A percentile compares a stretch with the other conserved stretches of the same genome.
Conservation (phyloP, 2,888 invertebrate species). For the Clostera curtula region DNA sequence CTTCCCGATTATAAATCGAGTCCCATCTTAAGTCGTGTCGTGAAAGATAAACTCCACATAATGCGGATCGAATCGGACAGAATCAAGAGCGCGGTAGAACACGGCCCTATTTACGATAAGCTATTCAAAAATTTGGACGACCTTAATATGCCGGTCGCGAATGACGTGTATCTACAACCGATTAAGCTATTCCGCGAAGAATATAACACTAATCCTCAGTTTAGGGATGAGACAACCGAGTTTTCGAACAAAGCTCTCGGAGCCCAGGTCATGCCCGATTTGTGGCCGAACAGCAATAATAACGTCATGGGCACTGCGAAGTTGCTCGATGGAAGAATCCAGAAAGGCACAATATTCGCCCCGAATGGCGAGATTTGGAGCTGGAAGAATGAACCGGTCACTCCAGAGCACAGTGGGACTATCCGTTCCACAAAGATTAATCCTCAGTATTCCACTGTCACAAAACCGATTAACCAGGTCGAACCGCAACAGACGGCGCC, state of each 20-base stretch:
- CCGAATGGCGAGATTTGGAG: constrained; percentile 72
- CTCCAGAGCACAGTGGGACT: constrained; percentile 61
- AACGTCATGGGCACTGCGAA: constrained; percentile 59
- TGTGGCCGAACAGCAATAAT: constrained; percentile 57
- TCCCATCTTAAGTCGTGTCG: constrained; percentile 59
- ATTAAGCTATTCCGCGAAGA: constrained; percentile 73
- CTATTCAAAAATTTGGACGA: constrained; percentile 70
- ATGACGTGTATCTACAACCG: constrained; percentile 72
- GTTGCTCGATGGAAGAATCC: constrained; percentile 53
- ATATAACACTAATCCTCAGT: constrained; percentile 67
- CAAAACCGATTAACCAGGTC: constrained; percentile 57
- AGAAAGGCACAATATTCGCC: constrained; percentile 68
- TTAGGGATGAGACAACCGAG: constrained; percentile 71
- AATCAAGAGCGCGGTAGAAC: constrained; percentile 75
- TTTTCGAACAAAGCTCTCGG: constrained; percentile 65
- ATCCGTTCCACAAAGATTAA: constrained; percentile 64
- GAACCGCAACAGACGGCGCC: constrained; percentile 64
- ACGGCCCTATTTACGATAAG: constrained; percentile 76
- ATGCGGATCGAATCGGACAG: constrained; percentile 73
- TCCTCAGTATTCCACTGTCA: constrained; percentile 62
- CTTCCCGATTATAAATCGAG: constrained; percentile 65
- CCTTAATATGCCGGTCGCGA: constrained; percentile 63
- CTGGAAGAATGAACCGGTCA: constrained; percentile 68
- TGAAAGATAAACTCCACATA: constrained; percentile 67
- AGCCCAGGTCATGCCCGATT: constrained; percentile 59